Evolutionary conservation across 1,140 invertebrate genomes (phyloP), one percentile per base, ranked within the genome.

Genomic region (Pseudomyrmex concolor): DNA sequence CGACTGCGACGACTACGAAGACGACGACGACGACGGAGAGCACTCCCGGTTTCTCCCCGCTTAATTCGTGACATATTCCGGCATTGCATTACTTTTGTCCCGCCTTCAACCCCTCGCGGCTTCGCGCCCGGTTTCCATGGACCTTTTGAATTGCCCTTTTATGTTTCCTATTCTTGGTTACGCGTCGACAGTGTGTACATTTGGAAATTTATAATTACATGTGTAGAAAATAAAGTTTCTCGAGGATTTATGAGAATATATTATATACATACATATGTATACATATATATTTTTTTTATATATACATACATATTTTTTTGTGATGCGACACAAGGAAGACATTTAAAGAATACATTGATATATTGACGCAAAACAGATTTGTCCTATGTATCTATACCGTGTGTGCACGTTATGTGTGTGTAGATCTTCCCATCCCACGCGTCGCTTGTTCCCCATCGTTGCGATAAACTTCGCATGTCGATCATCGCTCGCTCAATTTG

Each of bases 51-150:
- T 88, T 92, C 90, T 94, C 84, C 88, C 86, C 84, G 85, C 83
- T 88, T 86, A 94, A 94, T 94, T 94, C 93, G 89, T 93, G 92
- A 94, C 93, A 94, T 93, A 94, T 94, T 93, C 93, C 90, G 90
- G 92, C 89, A 91, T 92, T 92, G 92, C 86, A 76, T 87, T 89
- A 83, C 85, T 89, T 90, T 91, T 86, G 89, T 89, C 89, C 87
- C 89, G 84, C 81, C 88, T 85, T 84, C 92, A 73, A 57, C 77
- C 76, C 86, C 77, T 88, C 87, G 67, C 77, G 86, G 71, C 71
- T 88, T 84, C 78, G 43, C 73, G 17, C 50, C 81, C 19, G 45
- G 25, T 12, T 74, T 82, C 82, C 88, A 55, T 25, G 54, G 57
- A 64, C 73, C 62, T 54, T 59, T 57, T 76, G 81, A 84, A 86